These are phyloP conservation scores for Dipodomys spectabilis DNA, from an alignment of 2,113 vertebrate genomes.

Conservation along the genomic window DNA sequence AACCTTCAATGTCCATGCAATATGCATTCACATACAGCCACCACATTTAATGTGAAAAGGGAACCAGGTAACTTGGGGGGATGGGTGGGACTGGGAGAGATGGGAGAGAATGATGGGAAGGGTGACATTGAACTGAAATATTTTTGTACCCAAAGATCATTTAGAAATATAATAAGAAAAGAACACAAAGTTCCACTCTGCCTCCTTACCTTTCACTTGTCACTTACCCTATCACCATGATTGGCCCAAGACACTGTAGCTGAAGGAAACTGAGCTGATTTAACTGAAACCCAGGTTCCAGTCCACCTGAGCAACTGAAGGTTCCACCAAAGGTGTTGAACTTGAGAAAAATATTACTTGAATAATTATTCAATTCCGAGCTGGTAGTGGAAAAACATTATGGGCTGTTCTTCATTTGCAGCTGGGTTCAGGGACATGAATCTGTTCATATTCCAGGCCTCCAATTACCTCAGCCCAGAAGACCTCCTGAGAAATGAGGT, in stretches of 20 bases:
- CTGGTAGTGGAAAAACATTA: not conserved
- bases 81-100: no score
- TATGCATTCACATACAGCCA: no score
- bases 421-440: not conserved
- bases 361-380: not conserved
- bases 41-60: no score
- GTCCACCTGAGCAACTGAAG: not conserved
- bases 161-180: no score
- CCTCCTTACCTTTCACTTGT: not conserved
- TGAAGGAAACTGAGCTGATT: not conserved
- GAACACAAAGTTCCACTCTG: not conserved
- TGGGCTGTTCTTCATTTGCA: no score
- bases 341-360: not conserved
- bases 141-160: no score
- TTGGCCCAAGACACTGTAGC: not conserved
- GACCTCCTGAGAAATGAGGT: conserved; percentile 93
- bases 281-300: not conserved
- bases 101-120: no score
- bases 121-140: no score
- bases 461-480: conserved; percentile 89
- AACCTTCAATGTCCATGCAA: no score
- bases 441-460: conserved; percentile 85
- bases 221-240: not conserved
- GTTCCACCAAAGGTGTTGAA: no score
- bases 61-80: no score